A percentile compares a stretch with the other conserved stretches of the same genome.
Conservation (phyloP, 2,113 vertebrate genomes). For the Istiophorus platypterus region DNA sequence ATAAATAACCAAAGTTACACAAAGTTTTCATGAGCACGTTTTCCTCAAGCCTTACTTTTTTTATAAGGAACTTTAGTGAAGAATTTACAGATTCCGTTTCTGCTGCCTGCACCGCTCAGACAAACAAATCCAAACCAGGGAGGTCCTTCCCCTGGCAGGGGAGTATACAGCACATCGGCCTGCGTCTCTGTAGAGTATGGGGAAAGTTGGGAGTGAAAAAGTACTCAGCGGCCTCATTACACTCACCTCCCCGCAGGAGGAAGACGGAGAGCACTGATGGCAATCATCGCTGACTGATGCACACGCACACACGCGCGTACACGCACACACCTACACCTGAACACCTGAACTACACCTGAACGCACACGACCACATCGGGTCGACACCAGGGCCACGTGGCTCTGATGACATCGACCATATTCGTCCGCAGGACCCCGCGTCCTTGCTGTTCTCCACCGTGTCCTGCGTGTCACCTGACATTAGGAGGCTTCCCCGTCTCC, state of each 20-base stretch:
- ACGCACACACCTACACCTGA: background rate
- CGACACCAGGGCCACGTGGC: background rate
- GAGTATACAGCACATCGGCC: too few relatives aligned
- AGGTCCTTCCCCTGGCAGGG: background rate
- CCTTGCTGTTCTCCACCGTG: background rate
- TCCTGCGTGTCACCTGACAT: background rate
- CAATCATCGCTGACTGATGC: slow-evolving; percentile 2
- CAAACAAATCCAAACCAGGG: background rate
- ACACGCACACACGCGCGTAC: background rate
- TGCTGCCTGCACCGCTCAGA: background rate
- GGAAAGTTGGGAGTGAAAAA: slow-evolving; percentile 26
- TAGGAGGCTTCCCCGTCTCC: background rate
- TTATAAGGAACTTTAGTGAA: too few relatives aligned
- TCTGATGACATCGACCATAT: background rate
- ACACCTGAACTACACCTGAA: too few relatives aligned
- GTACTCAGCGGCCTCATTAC: slow-evolving; percentile 7
- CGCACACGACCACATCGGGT: background rate
- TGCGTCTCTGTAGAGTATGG: background rate
- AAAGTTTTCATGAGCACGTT: too few relatives aligned
- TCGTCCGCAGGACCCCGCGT: too few relatives aligned
- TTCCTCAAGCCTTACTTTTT: too few relatives aligned
- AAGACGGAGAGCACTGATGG: background rate
- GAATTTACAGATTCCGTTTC: background rate
- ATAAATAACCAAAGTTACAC: too few relatives aligned
- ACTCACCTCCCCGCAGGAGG: slow-evolving; percentile 19